Evolutionary conservation across 2,113 vertebrate genomes (phyloP), one percentile per base, ranked within the genome.

Genomic region (Carlito syrichta): DNA sequence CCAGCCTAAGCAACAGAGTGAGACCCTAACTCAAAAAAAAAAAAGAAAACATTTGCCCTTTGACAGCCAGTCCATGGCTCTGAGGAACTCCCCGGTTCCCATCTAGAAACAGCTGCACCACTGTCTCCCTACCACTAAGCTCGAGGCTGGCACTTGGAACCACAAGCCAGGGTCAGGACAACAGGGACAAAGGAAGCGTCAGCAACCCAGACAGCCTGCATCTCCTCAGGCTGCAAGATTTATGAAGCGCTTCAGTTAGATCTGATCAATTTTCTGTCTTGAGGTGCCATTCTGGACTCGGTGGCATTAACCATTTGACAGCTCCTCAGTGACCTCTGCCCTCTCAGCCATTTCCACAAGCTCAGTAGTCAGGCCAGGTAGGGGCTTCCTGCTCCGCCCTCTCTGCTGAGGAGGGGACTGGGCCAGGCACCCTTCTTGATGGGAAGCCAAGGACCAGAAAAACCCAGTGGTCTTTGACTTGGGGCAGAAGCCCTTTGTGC

Each of bases 261-360:
- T 27, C 1, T 19, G 77, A 43, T 60, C 38, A 20, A 45, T 5
- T 5, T 17, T 38, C 74, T 32, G 27, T 74, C 71, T 63, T 12
- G 0, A 40, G 58, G 43, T 30, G 40, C 73, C 7, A 14, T 50
- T 63, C 66, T 23, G 9, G 54, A 60, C 58, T 58, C 1, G 0
- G 32, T 3, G 8, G 11, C 0, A 0, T 32, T 25, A 12, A n/a
- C n/a, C 4, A 8, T 5, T 0, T 2, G 2, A 60, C 22, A 8
- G 16, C n/a, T 58, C 43, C 35, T 27, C 0, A 1, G 1, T 32
- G 45, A 20, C 1, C 22, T 5, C 2, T 10, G 16, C 13, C 9
- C 54, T 8, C 2, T n/a, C 25, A 22, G 45, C 40, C 22, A 23
- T 4, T 32, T 69, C 63, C 40, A n/a, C 0, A 20, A 12, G 7